Conservation (phyloP, 2,113 vertebrate species). For the Marcusenius ussheri region DNA sequence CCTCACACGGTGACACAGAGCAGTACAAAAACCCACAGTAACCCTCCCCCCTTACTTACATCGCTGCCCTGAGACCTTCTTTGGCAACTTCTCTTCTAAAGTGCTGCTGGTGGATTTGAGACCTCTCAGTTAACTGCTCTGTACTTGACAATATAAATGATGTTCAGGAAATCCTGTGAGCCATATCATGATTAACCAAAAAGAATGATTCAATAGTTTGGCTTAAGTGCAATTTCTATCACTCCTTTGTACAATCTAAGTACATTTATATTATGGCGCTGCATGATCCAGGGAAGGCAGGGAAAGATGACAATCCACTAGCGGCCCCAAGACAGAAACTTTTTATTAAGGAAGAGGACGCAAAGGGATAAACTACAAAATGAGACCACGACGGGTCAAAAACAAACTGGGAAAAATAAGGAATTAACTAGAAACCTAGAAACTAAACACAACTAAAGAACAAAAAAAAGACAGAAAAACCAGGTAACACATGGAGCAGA, state of each 20-base stretch:
- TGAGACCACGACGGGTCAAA: too few species aligned
- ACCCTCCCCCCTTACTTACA: not conserved
- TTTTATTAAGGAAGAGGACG: too few species aligned
- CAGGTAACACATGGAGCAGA: too few species aligned
- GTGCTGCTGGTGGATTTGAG: not conserved
- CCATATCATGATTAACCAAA: not conserved
- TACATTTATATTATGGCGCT: not conserved
- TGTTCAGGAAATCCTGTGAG: not conserved
- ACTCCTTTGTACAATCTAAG: not conserved
- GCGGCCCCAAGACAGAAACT: too few species aligned
- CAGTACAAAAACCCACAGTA: not conserved
- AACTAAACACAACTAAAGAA: too few species aligned
- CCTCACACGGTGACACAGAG: not conserved
- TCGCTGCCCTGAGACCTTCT: not conserved
- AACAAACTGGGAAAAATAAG: too few species aligned
- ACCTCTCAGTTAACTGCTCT: not conserved
- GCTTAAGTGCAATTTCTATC: not conserved
- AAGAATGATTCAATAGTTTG: not conserved
- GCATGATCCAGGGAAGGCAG: too few species aligned
- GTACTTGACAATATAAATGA: not conserved
- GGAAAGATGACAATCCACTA: too few species aligned
- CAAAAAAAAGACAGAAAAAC: too few species aligned
- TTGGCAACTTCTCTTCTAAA: not conserved
- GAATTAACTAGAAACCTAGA: too few species aligned
- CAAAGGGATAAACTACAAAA: too few species aligned